Conservation (phyloP, 2,888 invertebrate species). For the Taphrorychus bicolor region DNA sequence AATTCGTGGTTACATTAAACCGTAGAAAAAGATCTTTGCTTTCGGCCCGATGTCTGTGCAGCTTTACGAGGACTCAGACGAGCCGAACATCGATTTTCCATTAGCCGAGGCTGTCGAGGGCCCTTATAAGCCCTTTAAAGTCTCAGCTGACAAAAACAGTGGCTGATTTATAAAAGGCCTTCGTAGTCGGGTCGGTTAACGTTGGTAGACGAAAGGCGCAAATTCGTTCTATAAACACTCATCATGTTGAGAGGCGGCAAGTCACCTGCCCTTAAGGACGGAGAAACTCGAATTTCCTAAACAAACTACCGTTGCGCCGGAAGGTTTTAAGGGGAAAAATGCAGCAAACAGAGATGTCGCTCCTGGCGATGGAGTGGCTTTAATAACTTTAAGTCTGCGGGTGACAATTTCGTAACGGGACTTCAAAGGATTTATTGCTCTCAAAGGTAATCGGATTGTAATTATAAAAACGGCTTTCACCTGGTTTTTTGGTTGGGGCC, state of each 20-base stretch:
- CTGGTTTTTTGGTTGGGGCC: no score
- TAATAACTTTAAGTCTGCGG: no score
- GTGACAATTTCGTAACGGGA: no score
- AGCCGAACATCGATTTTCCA: slow-evolving; percentile 38
- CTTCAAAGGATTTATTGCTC: no score
- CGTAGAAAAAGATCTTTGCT: slow-evolving; percentile 39
- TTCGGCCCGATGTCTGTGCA: slow-evolving; percentile 7
- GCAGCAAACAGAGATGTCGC: not conserved
- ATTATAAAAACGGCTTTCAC: no score
- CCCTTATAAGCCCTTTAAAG: slow-evolving; percentile 21
- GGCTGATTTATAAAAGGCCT: not conserved
- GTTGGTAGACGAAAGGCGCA: not conserved
- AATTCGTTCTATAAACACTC: slow-evolving; percentile 2
- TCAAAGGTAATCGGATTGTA: no score
- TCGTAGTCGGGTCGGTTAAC: not conserved
- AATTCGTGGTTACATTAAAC: slow-evolving; percentile 2
- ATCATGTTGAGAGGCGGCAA: not conserved
- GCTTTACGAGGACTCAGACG: slow-evolving; percentile 32
- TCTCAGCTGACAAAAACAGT: slow-evolving; percentile 11
- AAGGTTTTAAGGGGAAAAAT: not conserved
- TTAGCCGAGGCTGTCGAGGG: slow-evolving; percentile 24
- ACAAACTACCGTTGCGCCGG: no score
- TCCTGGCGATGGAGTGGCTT: no score
- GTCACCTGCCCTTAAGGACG: no score
- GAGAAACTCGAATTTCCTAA: no score